Evolutionary conservation across 2,797 vertebrate species (phyloP).

Genomic region (Muraenolepis orangiensis): DNA sequence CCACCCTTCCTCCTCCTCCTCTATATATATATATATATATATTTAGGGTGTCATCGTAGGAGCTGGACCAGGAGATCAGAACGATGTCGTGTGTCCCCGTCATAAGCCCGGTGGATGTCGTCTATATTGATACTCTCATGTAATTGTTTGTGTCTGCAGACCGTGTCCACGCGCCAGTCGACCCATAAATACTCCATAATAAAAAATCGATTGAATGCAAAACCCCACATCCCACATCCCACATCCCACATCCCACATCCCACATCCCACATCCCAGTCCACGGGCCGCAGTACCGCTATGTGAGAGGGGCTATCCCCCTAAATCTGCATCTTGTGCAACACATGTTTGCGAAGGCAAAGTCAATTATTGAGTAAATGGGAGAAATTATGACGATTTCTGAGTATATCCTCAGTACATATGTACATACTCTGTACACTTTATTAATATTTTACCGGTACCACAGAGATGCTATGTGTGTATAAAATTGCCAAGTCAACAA

Average conservation of each 20-base stretch:
- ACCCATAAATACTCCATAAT: conserved; percentile 56
- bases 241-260: conserved; percentile 4
- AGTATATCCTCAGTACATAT: conserved; percentile 1
- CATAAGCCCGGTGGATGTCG: conserved; percentile 59
- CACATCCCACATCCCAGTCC: neutral
- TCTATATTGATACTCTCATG: conserved; percentile 70
- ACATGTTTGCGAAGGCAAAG: neutral
- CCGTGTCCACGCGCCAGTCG: conserved; percentile 44
- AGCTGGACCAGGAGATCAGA: conserved; percentile 45
- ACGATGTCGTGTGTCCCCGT: conserved; percentile 52
- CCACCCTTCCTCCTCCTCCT: too few species aligned
- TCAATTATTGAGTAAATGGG: conserved; percentile 18
- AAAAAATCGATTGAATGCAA: conserved; percentile 58
- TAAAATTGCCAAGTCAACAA: neutral
- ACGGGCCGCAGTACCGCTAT: neutral
- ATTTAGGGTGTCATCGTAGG: conserved; percentile 40
- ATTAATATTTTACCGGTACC: neutral
- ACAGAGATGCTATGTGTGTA: neutral
- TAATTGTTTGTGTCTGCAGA: conserved; percentile 62
- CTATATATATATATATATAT: conserved; percentile 15
- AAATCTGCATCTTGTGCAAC: neutral
- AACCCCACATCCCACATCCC: conserved; percentile 1
- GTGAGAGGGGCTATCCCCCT: neutral
- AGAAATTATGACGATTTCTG: neutral
- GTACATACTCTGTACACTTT: neutral